These are phyloP conservation scores for Pseudomyrmex cubaensis DNA, from an alignment of 1,140 invertebrate species.

Conservation along the genomic window DNA sequence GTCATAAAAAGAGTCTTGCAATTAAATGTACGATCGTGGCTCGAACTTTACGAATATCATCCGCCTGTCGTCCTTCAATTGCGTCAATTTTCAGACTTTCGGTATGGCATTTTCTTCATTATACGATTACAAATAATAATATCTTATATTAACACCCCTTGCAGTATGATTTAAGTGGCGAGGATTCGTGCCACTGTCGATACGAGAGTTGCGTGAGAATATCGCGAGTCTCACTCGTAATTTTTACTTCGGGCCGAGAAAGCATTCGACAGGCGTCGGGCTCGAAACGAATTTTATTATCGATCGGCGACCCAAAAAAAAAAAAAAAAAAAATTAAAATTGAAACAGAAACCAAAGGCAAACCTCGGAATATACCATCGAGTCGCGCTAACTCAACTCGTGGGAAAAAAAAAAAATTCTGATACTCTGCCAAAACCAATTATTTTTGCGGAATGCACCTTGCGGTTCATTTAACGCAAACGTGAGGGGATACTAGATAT, in stretches of 20 bases:
- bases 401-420: conserved; percentile 32
- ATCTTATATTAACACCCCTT: not conserved
- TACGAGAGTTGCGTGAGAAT: too few species aligned
- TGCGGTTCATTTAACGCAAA: conserved; percentile 54
- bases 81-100: conserved; percentile 47
- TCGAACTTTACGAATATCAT: conserved; percentile 56
- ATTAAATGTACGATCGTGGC: conserved; percentile 81
- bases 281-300: conserved; percentile 24
- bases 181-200: too few species aligned
- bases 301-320: not conserved
- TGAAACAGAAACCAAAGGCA: conserved; percentile 37
- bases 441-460: conserved; percentile 47
- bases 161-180: too few species aligned
- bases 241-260: too few species aligned
- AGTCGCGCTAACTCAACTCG: conserved; percentile 38
- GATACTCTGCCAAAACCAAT: conserved; percentile 50
- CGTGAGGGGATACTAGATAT: conserved; percentile 31
- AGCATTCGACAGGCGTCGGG: too few species aligned
- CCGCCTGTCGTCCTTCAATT: not conserved
- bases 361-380: conserved; percentile 31
- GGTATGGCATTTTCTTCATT: not conserved
- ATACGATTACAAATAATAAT: not conserved
- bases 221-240: too few species aligned
- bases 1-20: conserved; percentile 76
- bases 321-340: conserved; percentile 13